A percentile compares a stretch with the other conserved stretches of the same genome.
These are phyloP conservation scores for Cephalopachus bancanus DNA, from an alignment of 2,797 vertebrate species.

Conservation along the genomic window DNA sequence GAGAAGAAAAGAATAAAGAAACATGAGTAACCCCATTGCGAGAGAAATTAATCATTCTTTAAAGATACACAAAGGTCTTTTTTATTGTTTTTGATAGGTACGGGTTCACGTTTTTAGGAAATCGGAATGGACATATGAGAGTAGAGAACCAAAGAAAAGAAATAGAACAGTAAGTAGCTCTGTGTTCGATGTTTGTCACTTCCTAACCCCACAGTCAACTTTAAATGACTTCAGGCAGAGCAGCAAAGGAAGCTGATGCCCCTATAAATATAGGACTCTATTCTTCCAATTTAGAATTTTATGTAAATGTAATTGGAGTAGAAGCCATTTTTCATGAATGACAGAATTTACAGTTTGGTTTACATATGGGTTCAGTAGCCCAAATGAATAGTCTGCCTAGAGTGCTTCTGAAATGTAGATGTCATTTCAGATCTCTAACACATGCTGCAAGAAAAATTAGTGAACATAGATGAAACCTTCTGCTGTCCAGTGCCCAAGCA, in stretches of 20 bases:
- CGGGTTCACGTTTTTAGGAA: slow-evolving; percentile 97
- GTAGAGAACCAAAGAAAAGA: slow-evolving; percentile 94
- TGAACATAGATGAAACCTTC: neutral
- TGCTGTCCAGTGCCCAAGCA: neutral
- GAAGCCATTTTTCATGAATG: slow-evolving; percentile 37
- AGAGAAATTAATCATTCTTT: slow-evolving; percentile 34
- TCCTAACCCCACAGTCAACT: neutral
- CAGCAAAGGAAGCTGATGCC: neutral
- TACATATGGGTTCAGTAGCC: neutral
- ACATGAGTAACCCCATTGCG: neutral
- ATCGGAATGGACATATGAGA: slow-evolving; percentile 94
- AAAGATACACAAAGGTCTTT: slow-evolving; percentile 69
- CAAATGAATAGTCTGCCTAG: neutral
- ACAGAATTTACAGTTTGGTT: slow-evolving; percentile 26
- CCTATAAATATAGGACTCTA: neutral
- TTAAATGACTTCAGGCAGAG: neutral
- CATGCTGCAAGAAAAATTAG: neutral
- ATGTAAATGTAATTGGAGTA: slow-evolving; percentile 12
- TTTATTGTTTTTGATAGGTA: slow-evolving; percentile 92
- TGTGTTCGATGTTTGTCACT: slow-evolving; percentile 44
- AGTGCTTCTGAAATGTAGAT: slow-evolving; percentile 39
- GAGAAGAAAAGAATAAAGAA: slow-evolving; percentile 20
- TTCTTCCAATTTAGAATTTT: slow-evolving; percentile 12
- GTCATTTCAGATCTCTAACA: slow-evolving; percentile 6
- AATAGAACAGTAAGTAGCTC: slow-evolving; percentile 94